Conservation (phyloP, 1,140 invertebrate species). For the Drosophila pandora region DNA sequence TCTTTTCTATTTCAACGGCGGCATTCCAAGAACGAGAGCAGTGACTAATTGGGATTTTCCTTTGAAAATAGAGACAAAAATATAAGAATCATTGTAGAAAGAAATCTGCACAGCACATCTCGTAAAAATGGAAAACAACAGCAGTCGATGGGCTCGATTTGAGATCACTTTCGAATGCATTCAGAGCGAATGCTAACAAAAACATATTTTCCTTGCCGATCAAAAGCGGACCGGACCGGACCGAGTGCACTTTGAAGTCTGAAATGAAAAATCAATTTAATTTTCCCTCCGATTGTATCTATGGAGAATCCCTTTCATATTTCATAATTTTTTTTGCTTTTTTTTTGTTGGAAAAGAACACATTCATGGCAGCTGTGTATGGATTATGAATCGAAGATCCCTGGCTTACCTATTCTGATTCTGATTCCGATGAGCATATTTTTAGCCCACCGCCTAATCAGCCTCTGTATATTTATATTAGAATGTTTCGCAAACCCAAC, state of each 20-base stretch:
- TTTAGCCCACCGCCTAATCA: neutral
- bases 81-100: neutral
- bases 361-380: too few species aligned
- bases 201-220: slow-evolving; percentile 44
- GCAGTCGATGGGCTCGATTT: slow-evolving; percentile 36
- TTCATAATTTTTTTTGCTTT: too few species aligned
- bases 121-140: slow-evolving; percentile 36
- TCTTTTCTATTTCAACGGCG: slow-evolving; percentile 1
- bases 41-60: slow-evolving; percentile 81
- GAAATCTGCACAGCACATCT: neutral
- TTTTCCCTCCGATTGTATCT: too few species aligned
- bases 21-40: slow-evolving; percentile 28
- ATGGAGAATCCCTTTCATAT: too few species aligned
- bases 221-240: slow-evolving; percentile 24
- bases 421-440: neutral
- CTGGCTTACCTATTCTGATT: neutral
- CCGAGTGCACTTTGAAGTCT: slow-evolving; percentile 44
- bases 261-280: neutral
- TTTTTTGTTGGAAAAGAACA: too few species aligned
- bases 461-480: neutral
- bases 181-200: slow-evolving; percentile 32
- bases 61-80: slow-evolving; percentile 5
- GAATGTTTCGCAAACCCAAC: neutral
- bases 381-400: neutral
- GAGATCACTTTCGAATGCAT: slow-evolving; percentile 53